phyloP scores from a whole-genome alignment of 2,113 vertebrate genomes.

The Dipodomys spectabilis region DNA sequence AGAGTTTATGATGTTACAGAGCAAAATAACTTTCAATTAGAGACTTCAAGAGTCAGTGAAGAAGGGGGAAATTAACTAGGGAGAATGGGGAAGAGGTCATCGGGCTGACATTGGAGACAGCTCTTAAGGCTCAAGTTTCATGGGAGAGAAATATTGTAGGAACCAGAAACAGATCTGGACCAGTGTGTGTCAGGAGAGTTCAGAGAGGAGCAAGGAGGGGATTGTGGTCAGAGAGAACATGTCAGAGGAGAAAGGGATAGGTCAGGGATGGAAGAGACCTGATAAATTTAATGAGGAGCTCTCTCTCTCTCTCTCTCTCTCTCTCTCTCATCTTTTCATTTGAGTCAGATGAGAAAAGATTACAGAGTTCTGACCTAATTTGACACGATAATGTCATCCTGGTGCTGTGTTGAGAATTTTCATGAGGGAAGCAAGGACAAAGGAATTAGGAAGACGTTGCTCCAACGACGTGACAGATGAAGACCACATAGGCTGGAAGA shows the following conservation, averaged over 20 bases:
- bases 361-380: slow-evolving; percentile 20
- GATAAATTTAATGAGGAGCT: not conserved
- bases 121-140: not conserved
- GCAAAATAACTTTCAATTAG: too few relatives aligned
- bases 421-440: not conserved
- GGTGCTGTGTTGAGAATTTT: not conserved
- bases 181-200: not conserved
- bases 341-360: not conserved
- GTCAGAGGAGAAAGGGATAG: not conserved
- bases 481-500: not conserved
- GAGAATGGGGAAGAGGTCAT: not conserved
- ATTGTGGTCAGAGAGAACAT: not conserved
- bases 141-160: not conserved
- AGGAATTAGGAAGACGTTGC: not conserved
- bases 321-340: slow-evolving; percentile 9
- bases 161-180: not conserved
- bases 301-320: too few relatives aligned
- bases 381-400: not conserved
- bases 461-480: not conserved
- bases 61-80: not conserved
- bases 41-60: not conserved
- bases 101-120: not conserved
- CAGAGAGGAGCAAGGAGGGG: not conserved
- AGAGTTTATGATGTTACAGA: not conserved
- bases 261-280: not conserved